These are phyloP conservation scores for Sarcophaga bullata DNA, from an alignment of 1,140 invertebrate species.

Conservation along the genomic window DNA sequence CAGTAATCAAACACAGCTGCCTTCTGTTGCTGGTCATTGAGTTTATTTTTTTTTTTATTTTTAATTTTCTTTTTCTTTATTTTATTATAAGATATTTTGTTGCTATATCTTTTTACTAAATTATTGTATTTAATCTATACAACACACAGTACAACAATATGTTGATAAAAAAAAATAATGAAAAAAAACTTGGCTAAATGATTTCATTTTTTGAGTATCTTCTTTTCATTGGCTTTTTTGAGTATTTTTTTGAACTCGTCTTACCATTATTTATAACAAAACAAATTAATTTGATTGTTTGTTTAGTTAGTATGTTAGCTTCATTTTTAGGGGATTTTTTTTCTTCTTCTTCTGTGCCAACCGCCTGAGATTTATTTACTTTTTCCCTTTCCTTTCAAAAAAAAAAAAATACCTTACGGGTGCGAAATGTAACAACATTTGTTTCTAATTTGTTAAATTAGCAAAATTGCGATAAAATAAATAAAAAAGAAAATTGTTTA, in stretches of 20 bases:
- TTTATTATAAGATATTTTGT: too few relatives aligned
- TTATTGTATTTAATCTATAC: not conserved
- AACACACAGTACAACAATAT: not conserved
- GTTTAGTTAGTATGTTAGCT: slow-evolving; percentile 2
- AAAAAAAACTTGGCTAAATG: not conserved
- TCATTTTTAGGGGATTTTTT: slow-evolving; percentile 10
- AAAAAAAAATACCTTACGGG: too few relatives aligned
- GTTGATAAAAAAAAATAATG: not conserved
- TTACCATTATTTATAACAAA: slow-evolving; percentile 4
- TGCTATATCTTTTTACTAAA: too few relatives aligned
- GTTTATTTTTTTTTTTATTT: slow-evolving; percentile 10
- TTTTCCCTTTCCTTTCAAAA: too few relatives aligned
- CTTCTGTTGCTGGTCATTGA: not conserved
- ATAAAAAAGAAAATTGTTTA: too few relatives aligned
- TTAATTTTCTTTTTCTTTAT: not conserved
- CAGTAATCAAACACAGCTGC: too few relatives aligned
- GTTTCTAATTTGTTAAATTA: slow-evolving; percentile 4
- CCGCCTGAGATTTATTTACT: too few relatives aligned
- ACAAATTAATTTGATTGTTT: slow-evolving; percentile 7
- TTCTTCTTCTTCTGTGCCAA: too few relatives aligned
- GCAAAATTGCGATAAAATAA: not conserved
- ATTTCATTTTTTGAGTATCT: not conserved
- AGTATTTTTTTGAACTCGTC: too few relatives aligned
- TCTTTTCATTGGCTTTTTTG: not conserved
- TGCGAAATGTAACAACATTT: not conserved